Evolutionary conservation across 37 sponge, comb jelly and placozoan genomes (phyloP).

Genomic region (Amphimedon queenslandica): DNA sequence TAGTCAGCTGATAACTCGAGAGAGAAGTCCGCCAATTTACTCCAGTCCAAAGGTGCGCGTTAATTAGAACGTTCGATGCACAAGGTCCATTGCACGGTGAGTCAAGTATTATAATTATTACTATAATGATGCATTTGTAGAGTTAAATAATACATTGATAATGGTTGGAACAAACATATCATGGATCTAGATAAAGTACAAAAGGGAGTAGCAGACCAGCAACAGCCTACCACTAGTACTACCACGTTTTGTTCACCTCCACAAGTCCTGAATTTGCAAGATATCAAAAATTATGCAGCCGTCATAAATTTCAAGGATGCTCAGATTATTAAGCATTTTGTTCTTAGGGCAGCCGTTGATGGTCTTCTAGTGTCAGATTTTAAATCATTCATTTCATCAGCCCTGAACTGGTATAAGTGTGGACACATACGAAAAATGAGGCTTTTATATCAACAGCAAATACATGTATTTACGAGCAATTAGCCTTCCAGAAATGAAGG

Average conservation of each 20-base stretch:
- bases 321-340: conserved; percentile 25
- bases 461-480: conserved; percentile 11
- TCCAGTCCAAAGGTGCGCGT: too few species aligned
- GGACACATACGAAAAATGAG: conserved; percentile 27
- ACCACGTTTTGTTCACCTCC: too few species aligned
- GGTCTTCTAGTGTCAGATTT: conserved; percentile 11
- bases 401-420: conserved; percentile 14
- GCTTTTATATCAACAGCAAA: too few species aligned
- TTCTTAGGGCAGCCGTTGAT: conserved; percentile 14
- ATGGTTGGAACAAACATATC: conserved; percentile 29
- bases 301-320: conserved; percentile 13
- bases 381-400: conserved; percentile 8
- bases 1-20: too few species aligned
- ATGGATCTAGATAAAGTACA: conserved; percentile 26
- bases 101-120: too few species aligned
- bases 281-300: not conserved
- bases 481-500: conserved; percentile 36
- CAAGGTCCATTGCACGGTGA: too few species aligned
- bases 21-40: too few species aligned
- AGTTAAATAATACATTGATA: conserved; percentile 37
- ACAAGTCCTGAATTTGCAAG: not conserved
- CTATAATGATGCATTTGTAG: conserved; percentile 16
- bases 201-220: not conserved
- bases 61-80: too few species aligned
- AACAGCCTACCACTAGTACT: not conserved